These are phyloP conservation scores for Elgaria multicarinata DNA, from an alignment of 2,113 vertebrate species.

Conservation along the genomic window DNA sequence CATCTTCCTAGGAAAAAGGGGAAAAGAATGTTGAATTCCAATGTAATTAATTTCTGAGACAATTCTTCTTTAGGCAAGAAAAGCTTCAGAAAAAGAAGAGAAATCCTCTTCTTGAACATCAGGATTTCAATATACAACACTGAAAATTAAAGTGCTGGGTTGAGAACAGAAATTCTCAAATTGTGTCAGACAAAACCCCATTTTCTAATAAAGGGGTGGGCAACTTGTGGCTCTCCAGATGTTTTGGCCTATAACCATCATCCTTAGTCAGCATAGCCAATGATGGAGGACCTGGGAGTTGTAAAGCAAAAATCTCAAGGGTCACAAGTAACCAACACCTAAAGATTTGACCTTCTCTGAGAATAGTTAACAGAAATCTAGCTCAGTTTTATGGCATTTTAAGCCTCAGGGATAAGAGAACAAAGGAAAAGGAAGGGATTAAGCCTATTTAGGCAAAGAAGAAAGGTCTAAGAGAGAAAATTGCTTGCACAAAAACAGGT, in stretches of 20 bases:
- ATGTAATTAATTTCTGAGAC: slow-evolving; percentile 18
- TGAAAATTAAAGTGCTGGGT: neutral
- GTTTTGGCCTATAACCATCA: no score
- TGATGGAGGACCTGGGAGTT: no score
- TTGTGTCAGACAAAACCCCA: neutral
- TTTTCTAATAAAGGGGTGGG: neutral
- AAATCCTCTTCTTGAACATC: neutral
- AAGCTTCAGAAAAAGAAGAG: neutral
- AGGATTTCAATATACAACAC: neutral
- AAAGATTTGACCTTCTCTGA: neutral
- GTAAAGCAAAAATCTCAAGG: neutral
- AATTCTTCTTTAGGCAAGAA: neutral
- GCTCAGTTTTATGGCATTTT: neutral
- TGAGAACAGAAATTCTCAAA: neutral
- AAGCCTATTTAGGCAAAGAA: neutral
- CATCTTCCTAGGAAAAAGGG: slow-evolving; percentile 87
- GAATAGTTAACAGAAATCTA: neutral
- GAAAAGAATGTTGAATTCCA: neutral
- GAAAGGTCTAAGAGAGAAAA: neutral
- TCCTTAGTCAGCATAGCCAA: no score
- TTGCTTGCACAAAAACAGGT: neutral
- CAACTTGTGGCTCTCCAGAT: no score
- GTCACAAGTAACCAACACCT: neutral
- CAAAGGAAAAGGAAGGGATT: neutral
- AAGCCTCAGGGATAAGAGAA: neutral